phyloP scores from a whole-genome alignment of 2,797 vertebrate genomes.

The Myripristis jacobus region DNA sequence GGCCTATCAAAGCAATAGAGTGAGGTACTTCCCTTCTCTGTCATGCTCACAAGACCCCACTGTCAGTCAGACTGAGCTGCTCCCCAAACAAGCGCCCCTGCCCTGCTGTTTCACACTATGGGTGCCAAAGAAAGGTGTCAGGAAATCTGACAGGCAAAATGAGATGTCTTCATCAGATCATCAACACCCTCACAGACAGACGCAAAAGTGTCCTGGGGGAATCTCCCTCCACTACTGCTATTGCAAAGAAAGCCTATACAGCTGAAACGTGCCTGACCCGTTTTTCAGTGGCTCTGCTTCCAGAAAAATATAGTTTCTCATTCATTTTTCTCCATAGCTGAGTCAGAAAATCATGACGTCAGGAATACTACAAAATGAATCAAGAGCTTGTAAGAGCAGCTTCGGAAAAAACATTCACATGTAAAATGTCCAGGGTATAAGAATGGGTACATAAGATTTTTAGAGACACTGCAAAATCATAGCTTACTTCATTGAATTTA shows the following conservation, averaged over 20 bases:
- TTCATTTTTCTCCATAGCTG: conserved; percentile 22
- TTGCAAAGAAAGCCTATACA: conserved; percentile 42
- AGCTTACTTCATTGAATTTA: too few species aligned
- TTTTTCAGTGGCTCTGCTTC: conserved; percentile 45
- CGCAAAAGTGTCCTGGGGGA: conserved; percentile 66
- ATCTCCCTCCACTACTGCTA: conserved; percentile 11
- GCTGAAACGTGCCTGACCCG: conserved; percentile 30
- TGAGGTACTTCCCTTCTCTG: conserved; percentile 57
- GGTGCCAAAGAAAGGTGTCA: conserved; percentile 71
- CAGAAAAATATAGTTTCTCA: background rate
- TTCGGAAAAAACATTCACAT: too few species aligned
- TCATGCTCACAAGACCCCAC: conserved; percentile 66
- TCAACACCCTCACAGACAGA: conserved; percentile 70
- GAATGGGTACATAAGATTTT: too few species aligned
- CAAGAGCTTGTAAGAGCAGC: background rate
- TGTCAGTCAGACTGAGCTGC: conserved; percentile 74
- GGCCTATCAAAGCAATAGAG: conserved; percentile 64
- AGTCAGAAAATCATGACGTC: background rate
- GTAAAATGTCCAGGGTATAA: background rate
- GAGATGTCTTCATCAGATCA: conserved; percentile 81
- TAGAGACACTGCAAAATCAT: too few species aligned
- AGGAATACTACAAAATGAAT: background rate
- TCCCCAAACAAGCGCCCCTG: conserved; percentile 56
- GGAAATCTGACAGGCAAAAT: conserved; percentile 77
- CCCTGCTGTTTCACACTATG: conserved; percentile 56